Percentiles rank a stretch among this genome's conserved stretches.
These are phyloP conservation scores for Mesocricetus auratus DNA, from an alignment of 2,113 vertebrate genomes.

Conservation along the genomic window DNA sequence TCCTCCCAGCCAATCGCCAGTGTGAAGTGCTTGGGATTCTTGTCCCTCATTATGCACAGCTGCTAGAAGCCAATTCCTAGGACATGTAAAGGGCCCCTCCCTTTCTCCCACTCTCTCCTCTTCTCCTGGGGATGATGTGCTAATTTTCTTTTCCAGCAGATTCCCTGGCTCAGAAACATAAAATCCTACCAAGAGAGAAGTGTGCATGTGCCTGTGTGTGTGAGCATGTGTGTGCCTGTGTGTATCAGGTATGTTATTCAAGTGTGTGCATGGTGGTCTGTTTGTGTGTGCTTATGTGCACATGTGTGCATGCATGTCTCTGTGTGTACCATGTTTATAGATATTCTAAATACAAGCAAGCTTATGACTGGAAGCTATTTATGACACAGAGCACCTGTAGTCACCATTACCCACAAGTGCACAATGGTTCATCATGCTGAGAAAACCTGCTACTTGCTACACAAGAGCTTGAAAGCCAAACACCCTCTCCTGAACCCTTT, in stretches of 20 bases:
- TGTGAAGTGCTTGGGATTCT: neutral
- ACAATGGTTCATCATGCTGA: too few species aligned
- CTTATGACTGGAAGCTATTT: neutral
- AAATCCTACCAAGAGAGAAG: neutral
- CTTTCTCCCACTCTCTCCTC: neutral
- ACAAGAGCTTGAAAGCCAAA: neutral
- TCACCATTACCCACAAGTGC: neutral
- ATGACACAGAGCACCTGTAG: neutral
- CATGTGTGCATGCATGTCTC: neutral
- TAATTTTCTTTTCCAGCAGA: neutral
- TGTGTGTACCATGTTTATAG: neutral
- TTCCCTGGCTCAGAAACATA: neutral
- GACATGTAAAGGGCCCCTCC: neutral
- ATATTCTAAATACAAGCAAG: neutral
- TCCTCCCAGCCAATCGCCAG: neutral
- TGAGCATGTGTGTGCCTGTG: neutral
- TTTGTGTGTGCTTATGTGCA: neutral
- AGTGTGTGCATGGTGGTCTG: neutral
- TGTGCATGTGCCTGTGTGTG: too few species aligned
- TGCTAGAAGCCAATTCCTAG: conserved; percentile 11
- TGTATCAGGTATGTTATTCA: neutral
- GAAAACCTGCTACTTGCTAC: neutral
- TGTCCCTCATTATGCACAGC: neutral
- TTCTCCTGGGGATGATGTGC: neutral
- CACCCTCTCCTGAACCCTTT: neutral